A percentile compares a stretch with the other conserved stretches of the same genome.
phyloP scores from a whole-genome alignment of 2,888 invertebrate species.

The Idaea dimidiata region DNA sequence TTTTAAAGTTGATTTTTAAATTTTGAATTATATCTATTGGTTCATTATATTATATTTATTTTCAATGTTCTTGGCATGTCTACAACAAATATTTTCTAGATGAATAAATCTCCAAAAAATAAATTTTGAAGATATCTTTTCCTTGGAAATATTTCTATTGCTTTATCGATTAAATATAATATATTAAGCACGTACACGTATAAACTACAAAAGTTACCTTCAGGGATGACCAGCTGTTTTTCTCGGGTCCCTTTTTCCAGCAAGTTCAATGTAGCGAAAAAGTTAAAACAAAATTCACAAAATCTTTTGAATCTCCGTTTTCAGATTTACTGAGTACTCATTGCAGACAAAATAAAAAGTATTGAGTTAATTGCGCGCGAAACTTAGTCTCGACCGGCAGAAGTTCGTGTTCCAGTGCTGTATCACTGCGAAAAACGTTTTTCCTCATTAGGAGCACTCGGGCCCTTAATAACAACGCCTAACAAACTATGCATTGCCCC shows the following conservation, averaged over 20 bases:
- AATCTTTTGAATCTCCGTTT: background rate
- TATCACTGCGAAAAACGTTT: slow-evolving; percentile 53
- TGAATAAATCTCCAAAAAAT: too few species aligned
- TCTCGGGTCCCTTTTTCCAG: background rate
- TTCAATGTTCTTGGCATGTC: too few species aligned
- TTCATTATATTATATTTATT: too few species aligned
- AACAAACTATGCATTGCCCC: slow-evolving; percentile 47
- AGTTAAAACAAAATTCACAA: background rate
- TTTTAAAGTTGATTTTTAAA: too few species aligned
- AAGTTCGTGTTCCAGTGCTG: slow-evolving; percentile 47
- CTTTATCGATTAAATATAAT: too few species aligned
- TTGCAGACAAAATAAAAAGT: slow-evolving; percentile 44
- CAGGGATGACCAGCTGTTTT: background rate
- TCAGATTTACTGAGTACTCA: slow-evolving; percentile 34
- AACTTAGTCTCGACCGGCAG: slow-evolving; percentile 46
- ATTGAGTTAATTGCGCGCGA: slow-evolving; percentile 55
- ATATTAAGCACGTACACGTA: background rate
- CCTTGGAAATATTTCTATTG: too few species aligned
- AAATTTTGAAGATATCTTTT: too few species aligned
- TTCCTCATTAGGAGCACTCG: slow-evolving; percentile 58
- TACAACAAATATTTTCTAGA: too few species aligned
- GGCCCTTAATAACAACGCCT: slow-evolving; percentile 47
- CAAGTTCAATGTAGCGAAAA: background rate
- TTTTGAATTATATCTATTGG: too few species aligned
- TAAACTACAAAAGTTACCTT: background rate